phyloP scores from a whole-genome alignment of 1,140 invertebrate species.

The Orchesella cincta region DNA sequence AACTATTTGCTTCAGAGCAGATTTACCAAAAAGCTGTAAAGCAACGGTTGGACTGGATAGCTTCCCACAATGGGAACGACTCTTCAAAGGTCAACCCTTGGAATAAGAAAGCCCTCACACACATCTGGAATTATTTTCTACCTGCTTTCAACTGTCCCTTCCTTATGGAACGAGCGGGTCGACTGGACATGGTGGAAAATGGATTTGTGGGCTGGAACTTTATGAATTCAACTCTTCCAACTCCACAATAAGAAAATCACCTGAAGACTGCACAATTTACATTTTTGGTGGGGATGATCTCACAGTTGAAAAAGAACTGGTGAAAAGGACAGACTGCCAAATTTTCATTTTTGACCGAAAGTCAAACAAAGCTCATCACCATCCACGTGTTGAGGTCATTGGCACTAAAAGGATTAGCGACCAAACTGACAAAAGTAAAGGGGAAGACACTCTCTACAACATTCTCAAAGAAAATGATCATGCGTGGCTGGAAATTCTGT shows the following conservation, averaged over 20 bases:
- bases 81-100: background rate
- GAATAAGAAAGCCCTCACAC: background rate
- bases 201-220: conserved; percentile 24
- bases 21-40: background rate
- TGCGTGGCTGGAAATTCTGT: conserved; percentile 2
- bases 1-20: background rate
- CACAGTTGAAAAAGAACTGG: conserved; percentile 18
- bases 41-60: background rate
- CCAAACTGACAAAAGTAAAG: background rate
- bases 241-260: conserved; percentile 77
- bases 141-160: conserved; percentile 18
- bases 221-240: conserved; percentile 56
- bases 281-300: conserved; percentile 16
- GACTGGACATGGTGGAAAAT: conserved; percentile 31
- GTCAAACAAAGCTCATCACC: background rate
- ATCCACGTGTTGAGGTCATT: background rate
- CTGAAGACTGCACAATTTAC: conserved; percentile 15
- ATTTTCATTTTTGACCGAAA: conserved; percentile 18
- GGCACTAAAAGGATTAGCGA: background rate
- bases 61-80: background rate
- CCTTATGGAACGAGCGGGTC: background rate
- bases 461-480: background rate
- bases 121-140: conserved; percentile 36
- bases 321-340: conserved; percentile 21
- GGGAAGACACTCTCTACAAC: background rate